These are phyloP conservation scores for Drosophila quadrilineata DNA, from an alignment of 1,140 invertebrate genomes.

Conservation along the genomic window DNA sequence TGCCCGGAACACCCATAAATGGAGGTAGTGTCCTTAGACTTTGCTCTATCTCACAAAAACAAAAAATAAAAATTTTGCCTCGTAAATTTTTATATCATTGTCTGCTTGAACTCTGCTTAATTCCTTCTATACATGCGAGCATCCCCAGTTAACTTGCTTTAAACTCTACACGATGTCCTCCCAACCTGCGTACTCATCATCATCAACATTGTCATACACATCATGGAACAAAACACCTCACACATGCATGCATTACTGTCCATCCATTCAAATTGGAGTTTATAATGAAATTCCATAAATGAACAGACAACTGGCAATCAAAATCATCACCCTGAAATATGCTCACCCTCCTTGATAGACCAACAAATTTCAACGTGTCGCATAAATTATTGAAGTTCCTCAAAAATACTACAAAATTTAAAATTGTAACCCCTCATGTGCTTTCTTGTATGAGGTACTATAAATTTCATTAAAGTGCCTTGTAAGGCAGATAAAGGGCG, in stretches of 20 bases:
- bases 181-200: neutral
- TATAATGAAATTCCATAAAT: conserved; percentile 75
- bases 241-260: too few relatives aligned
- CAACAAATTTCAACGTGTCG: conserved; percentile 33
- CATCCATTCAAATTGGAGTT: conserved; percentile 15
- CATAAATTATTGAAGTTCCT: conserved; percentile 54
- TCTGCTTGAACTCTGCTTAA: conserved; percentile 48
- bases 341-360: conserved; percentile 36
- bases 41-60: conserved; percentile 16
- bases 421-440: too few relatives aligned
- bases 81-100: conserved; percentile 69
- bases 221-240: too few relatives aligned
- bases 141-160: conserved; percentile 22
- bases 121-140: conserved; percentile 47
- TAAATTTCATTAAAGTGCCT: too few relatives aligned
- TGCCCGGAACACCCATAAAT: conserved; percentile 47
- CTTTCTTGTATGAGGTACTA: too few relatives aligned
- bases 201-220: conserved; percentile 2
- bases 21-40: conserved; percentile 61
- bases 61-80: conserved; percentile 32
- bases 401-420: conserved; percentile 15
- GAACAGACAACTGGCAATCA: conserved; percentile 46
- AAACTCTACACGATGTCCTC: conserved; percentile 8
- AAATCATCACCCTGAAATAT: conserved; percentile 52
- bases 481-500: too few relatives aligned